Evolutionary conservation across 2,797 vertebrate genomes (phyloP).

Genomic region (Lacerta bilineata): DNA sequence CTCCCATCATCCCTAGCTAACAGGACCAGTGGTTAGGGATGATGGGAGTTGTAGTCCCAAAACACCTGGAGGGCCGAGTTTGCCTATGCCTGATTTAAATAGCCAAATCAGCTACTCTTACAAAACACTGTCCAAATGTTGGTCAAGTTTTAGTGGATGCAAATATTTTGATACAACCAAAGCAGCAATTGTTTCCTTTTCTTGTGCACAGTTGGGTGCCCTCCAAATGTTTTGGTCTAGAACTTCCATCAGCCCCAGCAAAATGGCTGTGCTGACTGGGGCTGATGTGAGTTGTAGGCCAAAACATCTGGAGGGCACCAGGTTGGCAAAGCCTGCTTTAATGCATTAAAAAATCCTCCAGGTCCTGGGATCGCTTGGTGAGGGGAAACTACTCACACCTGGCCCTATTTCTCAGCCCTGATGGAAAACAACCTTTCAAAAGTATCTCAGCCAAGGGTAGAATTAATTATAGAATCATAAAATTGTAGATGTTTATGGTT

Average conservation of each 20-base stretch:
- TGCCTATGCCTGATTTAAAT: not conserved
- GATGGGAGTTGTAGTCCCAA: no score
- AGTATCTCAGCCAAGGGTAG: not conserved
- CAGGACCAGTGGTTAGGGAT: no score
- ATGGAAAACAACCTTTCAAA: not conserved
- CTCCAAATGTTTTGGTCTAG: not conserved
- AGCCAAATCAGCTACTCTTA: not conserved
- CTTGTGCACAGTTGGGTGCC: not conserved
- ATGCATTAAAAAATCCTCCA: not conserved
- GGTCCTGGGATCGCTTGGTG: not conserved
- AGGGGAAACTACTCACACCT: not conserved
- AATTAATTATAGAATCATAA: not conserved
- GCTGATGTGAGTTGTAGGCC: not conserved
- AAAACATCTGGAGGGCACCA: not conserved
- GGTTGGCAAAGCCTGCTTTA: not conserved
- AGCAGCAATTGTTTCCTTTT: no score
- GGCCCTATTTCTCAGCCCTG: no score
- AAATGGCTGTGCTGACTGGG: no score
- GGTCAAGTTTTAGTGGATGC: not conserved
- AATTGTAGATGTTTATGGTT: not conserved
- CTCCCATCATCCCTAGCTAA: no score
- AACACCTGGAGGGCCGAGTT: no score
- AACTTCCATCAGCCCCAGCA: not conserved
- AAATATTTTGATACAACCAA: slow-evolving; percentile 10
- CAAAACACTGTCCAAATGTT: not conserved